These are phyloP conservation scores for Tetropium fuscum DNA, from an alignment of 2,888 invertebrate species.

Conservation along the genomic window DNA sequence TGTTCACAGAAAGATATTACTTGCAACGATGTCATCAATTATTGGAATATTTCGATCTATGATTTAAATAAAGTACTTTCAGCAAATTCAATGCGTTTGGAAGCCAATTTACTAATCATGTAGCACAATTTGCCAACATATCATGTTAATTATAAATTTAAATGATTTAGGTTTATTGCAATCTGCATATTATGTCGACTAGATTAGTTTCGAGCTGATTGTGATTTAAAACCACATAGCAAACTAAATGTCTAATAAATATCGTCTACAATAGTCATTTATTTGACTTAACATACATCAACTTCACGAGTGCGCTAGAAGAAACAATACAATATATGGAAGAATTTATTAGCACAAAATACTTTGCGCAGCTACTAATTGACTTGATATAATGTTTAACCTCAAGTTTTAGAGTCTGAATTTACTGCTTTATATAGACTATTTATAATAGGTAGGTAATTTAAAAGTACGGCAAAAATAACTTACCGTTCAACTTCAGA, in stretches of 20 bases:
- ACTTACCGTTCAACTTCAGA: neutral
- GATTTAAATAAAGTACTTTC: constrained; percentile 13
- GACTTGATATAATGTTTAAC: constrained; percentile 13
- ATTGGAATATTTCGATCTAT: neutral
- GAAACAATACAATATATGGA: constrained; percentile 14
- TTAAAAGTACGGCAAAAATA: constrained; percentile 2
- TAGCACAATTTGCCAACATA: constrained; percentile 40
- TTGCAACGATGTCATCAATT: no score
- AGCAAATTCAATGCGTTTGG: constrained; percentile 26
- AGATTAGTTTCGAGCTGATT: constrained; percentile 47
- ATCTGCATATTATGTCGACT: constrained; percentile 34
- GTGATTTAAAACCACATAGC: constrained; percentile 44
- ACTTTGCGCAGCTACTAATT: no score
- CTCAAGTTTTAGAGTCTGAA: constrained; percentile 4
- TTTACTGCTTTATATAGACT: neutral
- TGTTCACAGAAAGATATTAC: no score
- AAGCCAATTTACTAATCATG: constrained; percentile 37
- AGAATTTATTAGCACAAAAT: constrained; percentile 2
- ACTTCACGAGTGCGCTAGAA: constrained; percentile 9
- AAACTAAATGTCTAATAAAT: constrained; percentile 41
- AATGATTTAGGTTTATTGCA: constrained; percentile 40
- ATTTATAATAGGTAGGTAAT: constrained; percentile 4
- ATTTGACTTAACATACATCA: constrained; percentile 15
- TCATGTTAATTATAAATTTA: constrained; percentile 40
- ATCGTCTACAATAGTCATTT: constrained; percentile 32